Evolutionary conservation across 2,888 invertebrate species (phyloP).

Genomic region (Marronus borbonicus): DNA sequence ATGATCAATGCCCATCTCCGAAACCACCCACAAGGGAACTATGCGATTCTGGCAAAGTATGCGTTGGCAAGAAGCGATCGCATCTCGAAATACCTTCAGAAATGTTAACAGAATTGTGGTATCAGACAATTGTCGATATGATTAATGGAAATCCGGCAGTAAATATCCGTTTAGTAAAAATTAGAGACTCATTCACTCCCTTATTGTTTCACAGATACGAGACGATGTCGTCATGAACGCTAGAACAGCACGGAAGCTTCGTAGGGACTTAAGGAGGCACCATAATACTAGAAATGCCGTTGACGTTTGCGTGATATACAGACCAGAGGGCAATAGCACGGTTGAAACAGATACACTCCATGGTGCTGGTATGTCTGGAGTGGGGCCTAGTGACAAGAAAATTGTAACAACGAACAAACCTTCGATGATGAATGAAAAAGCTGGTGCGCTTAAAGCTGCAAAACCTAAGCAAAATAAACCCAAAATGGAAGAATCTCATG

Average conservation of each 20-base stretch:
- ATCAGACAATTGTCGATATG: conserved; percentile 60
- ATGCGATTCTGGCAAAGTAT: conserved; percentile 66
- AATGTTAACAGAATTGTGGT: conserved; percentile 63
- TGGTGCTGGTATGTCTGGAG: no score
- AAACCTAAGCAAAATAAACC: background rate
- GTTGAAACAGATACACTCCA: no score
- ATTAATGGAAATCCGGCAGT: conserved; percentile 50
- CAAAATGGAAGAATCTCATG: background rate
- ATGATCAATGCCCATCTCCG: conserved; percentile 63
- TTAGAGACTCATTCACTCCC: background rate
- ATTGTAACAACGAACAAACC: background rate
- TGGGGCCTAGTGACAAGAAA: background rate
- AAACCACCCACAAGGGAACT: conserved; percentile 65
- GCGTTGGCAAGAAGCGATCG: conserved; percentile 61
- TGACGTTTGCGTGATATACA: background rate
- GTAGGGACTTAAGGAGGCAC: conserved; percentile 40
- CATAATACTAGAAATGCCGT: background rate
- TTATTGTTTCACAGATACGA: conserved; percentile 30
- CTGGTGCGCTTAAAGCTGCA: background rate
- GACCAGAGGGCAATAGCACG: no score
- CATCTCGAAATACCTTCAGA: conserved; percentile 60
- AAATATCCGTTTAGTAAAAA: conserved; percentile 9
- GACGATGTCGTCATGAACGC: conserved; percentile 31
- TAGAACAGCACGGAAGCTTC: conserved; percentile 31
- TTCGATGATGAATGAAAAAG: background rate